phyloP scores from a whole-genome alignment of 2,113 vertebrate genomes.

The Callorhinus ursinus region DNA sequence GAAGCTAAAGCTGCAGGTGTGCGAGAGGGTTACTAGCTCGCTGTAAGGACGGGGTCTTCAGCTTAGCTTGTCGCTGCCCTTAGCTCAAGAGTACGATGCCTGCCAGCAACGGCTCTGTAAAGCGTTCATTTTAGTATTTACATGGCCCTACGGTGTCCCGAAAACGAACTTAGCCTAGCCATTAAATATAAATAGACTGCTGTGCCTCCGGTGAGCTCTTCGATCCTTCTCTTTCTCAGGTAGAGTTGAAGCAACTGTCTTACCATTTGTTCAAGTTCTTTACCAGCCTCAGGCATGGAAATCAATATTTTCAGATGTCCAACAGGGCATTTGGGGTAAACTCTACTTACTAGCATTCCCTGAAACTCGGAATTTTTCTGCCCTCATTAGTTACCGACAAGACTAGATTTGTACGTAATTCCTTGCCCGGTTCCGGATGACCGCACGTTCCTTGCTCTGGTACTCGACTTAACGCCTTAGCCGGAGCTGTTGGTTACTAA shows the following conservation, averaged over 20 bases:
- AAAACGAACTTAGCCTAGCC: background rate
- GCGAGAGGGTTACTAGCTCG: fast-evolving
- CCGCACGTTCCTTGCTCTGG: background rate
- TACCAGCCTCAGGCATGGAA: background rate
- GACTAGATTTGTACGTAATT: background rate
- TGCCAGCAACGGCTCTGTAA: background rate
- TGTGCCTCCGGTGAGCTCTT: background rate
- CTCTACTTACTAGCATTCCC: background rate
- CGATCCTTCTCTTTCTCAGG: background rate
- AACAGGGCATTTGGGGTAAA: background rate
- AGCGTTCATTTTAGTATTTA: background rate
- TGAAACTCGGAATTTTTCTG: background rate
- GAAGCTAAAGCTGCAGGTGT: fast-evolving
- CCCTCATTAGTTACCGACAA: background rate
- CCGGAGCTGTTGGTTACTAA: background rate
- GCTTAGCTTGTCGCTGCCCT: background rate
- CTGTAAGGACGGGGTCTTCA: fast-evolving
- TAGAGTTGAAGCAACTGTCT: background rate
- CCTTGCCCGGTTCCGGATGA: background rate
- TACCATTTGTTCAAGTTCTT: background rate
- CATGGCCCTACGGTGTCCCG: background rate
- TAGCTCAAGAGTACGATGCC: background rate
- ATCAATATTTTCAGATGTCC: background rate
- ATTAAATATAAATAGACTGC: background rate
- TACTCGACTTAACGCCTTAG: background rate